Evolutionary conservation across 2,888 invertebrate species (phyloP), one percentile per base, ranked within the genome.

Genomic region (Antheraea assamensis): DNA sequence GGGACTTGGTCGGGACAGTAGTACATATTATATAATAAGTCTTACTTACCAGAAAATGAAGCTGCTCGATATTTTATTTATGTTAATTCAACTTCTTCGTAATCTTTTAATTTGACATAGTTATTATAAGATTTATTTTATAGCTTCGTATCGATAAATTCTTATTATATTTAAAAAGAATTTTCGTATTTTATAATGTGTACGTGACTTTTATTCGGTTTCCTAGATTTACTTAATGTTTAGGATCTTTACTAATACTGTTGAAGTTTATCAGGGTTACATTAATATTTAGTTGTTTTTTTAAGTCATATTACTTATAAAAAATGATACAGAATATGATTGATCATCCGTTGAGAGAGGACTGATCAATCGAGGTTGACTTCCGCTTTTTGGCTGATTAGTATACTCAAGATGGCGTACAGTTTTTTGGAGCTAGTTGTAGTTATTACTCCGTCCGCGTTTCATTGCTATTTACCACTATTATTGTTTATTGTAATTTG

Each of bases 131-230:
- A 61, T 27, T 27, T 61, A 61, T 61, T 61, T 24, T 61, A 27
- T 27, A 61, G 15, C 24, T 27, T 27, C 15, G 13, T 1, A 61
- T 27, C 27, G 13, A 15, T 61, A 61, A 61, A 61, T 4, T 27
- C 27, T 61, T 61, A 61, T 61, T 61, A 15, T 27, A 27, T 27
- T 61, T 61, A 15, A 61, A 61, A 27, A 61, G 61, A 27, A n/a
- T 27, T 17, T 61, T 61, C 61, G 27, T 27, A 61, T 61, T 61
- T 61, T 61, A 17, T 27, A 27, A 27, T 27, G 24, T 61, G 27
- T 61, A 61, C 61, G 61, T 61, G 61, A 61, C 61, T 61, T 27
- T 61, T 10, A 27, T 61, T 27, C 61, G 15, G 27, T 61, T 61
- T 61, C 61, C 27, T 24, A 27, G 61, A 61, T 61, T 61, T 61